These are phyloP conservation scores for Gobio occitaniae DNA, from an alignment of 2,797 vertebrate species.

Conservation along the genomic window DNA sequence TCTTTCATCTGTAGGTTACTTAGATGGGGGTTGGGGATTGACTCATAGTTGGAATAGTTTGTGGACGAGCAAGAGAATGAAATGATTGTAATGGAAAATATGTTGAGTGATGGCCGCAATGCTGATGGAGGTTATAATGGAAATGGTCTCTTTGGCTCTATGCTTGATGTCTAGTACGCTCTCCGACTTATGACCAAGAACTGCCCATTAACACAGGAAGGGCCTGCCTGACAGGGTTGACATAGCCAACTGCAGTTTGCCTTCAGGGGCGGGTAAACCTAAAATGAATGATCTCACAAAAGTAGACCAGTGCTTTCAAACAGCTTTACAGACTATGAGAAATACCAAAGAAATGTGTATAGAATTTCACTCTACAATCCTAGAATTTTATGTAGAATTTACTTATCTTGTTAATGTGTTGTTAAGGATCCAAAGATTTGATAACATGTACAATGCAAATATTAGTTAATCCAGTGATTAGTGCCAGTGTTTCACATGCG, in stretches of 20 bases:
- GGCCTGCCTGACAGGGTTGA: neutral
- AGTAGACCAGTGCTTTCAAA: neutral
- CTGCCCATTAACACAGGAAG: neutral
- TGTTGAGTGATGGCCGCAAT: neutral
- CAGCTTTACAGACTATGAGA: neutral
- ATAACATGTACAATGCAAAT: too few species aligned
- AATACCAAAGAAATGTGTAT: neutral
- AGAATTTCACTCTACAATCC: neutral
- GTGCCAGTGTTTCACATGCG: too few species aligned
- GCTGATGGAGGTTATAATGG: neutral
- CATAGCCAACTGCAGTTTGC: neutral
- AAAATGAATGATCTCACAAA: neutral
- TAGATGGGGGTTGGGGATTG: neutral
- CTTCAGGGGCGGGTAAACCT: neutral
- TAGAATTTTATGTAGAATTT: neutral
- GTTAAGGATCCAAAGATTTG: too few species aligned
- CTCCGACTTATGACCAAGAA: neutral
- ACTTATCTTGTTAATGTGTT: neutral
- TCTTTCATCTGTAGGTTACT: neutral
- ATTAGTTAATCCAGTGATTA: too few species aligned
- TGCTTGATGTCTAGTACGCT: neutral
- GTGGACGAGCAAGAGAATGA: neutral
- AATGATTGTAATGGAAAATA: neutral
- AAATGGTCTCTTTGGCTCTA: neutral
- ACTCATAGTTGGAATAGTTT: conserved; percentile 4